Percentiles rank a stretch among this genome's conserved stretches.
These are phyloP conservation scores for Prolemur simus DNA, from an alignment of 2,113 vertebrate species.

Conservation along the genomic window DNA sequence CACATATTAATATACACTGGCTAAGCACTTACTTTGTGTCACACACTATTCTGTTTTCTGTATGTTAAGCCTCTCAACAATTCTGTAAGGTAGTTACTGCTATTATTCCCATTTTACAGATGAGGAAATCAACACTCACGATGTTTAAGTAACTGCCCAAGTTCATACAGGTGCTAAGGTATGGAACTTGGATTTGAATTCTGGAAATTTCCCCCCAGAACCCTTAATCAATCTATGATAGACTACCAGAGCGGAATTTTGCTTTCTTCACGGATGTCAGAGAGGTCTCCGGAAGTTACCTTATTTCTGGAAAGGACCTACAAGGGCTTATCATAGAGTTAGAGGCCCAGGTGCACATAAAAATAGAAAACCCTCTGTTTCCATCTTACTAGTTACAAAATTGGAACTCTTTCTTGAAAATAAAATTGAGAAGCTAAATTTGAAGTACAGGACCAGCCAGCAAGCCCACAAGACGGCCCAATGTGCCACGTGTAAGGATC, in stretches of 20 bases:
- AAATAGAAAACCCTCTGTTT: neutral
- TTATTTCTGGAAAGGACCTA: neutral
- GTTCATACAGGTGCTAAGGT: neutral
- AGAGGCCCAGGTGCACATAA: neutral
- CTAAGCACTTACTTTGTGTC: neutral
- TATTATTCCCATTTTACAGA: neutral
- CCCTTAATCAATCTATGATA: neutral
- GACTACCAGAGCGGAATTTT: neutral
- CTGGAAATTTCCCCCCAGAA: neutral
- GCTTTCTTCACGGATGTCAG: neutral
- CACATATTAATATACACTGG: neutral
- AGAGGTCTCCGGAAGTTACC: neutral
- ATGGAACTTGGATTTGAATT: neutral
- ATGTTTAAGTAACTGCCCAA: neutral
- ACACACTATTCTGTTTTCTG: neutral
- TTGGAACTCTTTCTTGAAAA: neutral
- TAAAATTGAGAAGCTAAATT: neutral
- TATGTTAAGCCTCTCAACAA: neutral
- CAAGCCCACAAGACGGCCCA: neutral
- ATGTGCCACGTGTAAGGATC: accelerated
- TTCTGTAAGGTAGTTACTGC: neutral
- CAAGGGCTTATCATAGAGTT: neutral
- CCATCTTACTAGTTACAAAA: neutral
- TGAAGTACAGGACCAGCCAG: neutral
- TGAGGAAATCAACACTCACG: constrained; percentile 7